Conservation (phyloP, 1,140 invertebrate species). For the Rhynchophorus ferrugineus region DNA sequence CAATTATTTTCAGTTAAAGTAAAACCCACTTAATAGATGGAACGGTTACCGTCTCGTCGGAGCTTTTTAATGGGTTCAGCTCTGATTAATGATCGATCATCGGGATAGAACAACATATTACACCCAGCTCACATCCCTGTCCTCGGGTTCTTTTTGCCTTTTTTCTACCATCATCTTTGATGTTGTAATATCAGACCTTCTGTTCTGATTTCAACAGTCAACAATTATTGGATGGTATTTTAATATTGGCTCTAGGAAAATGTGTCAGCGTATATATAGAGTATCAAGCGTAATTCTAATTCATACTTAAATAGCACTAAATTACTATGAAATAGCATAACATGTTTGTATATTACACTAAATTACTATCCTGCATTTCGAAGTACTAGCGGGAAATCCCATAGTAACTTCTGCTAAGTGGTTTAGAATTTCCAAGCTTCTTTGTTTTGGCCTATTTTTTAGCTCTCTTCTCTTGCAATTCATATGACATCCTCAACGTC, state of each 20-base stretch:
- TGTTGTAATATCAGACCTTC: slow-evolving; percentile 15
- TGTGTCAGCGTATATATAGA: too few relatives aligned
- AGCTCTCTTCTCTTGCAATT: too few relatives aligned
- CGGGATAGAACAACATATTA: slow-evolving; percentile 17
- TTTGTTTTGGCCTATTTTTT: too few relatives aligned
- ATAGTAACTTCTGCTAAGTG: too few relatives aligned
- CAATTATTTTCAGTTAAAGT: slow-evolving; percentile 20
- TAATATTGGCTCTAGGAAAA: slow-evolving; percentile 4
- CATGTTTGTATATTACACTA: too few relatives aligned
- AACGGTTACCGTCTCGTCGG: slow-evolving; percentile 16
- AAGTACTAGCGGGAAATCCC: too few relatives aligned
- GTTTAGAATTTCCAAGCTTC: too few relatives aligned
- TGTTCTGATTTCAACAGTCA: slow-evolving; percentile 10
- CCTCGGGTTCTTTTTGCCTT: slow-evolving; percentile 21
- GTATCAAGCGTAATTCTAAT: too few relatives aligned
- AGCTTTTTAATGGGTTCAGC: slow-evolving; percentile 16
- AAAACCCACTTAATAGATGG: slow-evolving; percentile 22
- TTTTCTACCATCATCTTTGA: slow-evolving; percentile 15
- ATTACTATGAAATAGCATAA: too few relatives aligned
- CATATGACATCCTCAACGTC: too few relatives aligned
- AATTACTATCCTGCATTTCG: too few relatives aligned
- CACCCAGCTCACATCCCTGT: slow-evolving; percentile 11
- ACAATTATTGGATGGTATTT: slow-evolving; percentile 8
- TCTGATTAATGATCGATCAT: slow-evolving; percentile 19
- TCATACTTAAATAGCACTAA: too few relatives aligned